Base-by-base conservation (phyloP, 64 coral and sea anemone species). In the Pachyseris speciosa region DNA sequence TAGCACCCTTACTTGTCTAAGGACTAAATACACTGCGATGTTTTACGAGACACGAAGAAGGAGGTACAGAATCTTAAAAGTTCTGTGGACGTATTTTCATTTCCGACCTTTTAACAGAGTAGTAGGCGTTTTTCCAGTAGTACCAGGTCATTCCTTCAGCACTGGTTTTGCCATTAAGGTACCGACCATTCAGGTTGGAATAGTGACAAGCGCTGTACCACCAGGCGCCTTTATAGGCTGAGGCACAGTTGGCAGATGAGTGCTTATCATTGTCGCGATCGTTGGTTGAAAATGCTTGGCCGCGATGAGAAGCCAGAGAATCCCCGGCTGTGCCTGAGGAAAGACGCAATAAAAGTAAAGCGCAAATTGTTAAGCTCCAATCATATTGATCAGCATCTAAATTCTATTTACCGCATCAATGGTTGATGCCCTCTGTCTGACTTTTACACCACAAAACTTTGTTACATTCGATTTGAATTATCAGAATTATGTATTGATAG, bases 171-270 rank as follows among this genome's bases (percentile, higher is more conserved):
- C 44, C 43, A 44, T 52, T 57, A 58, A 74, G 69, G 33, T 87
- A 87, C 48, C 25, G 8, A 20, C 44, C 85, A 58, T 87, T 87
- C 13, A 87, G 24, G 49, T 87, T 87, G 3, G 68, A 87, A 17
- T 33, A 4, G 27, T 30, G 26, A 39, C 68, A 74, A 26, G 40
- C 9, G 31, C 50, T 87, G 33, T 74, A 87, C 85, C 85, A 87
- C 85, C 85, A 87, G 24, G 85, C 85, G 0, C 83, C 83, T 0
- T 16, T 2, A 31, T n/a, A 2, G 3, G 19, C 0, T 10, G 1
- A 0, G 1, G 83, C 83, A 55, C 83, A 86, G 25, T 86, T 65
- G 1, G 3, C 17, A 0, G 2, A 1, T 16, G 10, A 3, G 0
- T 1, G 2, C 10, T 37, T 24, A 15, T 71, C 83, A 70, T 86